These are phyloP conservation scores for Reinhardtius hippoglossoides DNA, from an alignment of 2,113 vertebrate species.

Conservation along the genomic window DNA sequence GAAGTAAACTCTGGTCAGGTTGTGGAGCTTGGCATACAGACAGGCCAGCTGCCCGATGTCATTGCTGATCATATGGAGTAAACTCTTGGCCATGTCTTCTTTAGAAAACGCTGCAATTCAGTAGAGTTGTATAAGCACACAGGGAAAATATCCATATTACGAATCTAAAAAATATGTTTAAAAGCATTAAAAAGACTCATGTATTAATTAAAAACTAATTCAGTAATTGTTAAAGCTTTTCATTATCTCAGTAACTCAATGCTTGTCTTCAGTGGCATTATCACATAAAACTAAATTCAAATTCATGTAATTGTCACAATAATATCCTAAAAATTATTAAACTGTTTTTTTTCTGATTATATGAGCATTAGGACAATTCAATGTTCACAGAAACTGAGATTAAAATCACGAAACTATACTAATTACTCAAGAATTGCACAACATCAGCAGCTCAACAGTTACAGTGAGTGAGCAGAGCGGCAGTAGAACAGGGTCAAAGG, in stretches of 20 bases:
- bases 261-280: not conserved
- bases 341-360: too few relatives aligned
- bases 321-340: too few relatives aligned
- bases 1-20: constrained; percentile 92
- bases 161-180: not conserved
- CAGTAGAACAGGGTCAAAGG: constrained; percentile 36
- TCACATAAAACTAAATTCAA: not conserved
- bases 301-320: not conserved
- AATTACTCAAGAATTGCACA: too few relatives aligned
- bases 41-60: constrained; percentile 98
- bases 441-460: too few relatives aligned
- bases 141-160: not conserved
- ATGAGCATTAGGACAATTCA: too few relatives aligned
- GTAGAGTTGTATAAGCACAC: not conserved
- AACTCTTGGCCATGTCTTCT: constrained; percentile 98
- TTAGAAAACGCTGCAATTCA: constrained; percentile 90
- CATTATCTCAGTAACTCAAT: not conserved
- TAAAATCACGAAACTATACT: too few relatives aligned
- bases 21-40: constrained; percentile 93
- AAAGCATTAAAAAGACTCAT: not conserved
- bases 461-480: not conserved
- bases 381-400: too few relatives aligned
- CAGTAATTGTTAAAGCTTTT: too few relatives aligned
- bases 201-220: not conserved
- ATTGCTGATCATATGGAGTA: constrained; percentile 99